Conservation (phyloP, 2,888 invertebrate genomes). For the Drosophila nr. perissopoda region DNA sequence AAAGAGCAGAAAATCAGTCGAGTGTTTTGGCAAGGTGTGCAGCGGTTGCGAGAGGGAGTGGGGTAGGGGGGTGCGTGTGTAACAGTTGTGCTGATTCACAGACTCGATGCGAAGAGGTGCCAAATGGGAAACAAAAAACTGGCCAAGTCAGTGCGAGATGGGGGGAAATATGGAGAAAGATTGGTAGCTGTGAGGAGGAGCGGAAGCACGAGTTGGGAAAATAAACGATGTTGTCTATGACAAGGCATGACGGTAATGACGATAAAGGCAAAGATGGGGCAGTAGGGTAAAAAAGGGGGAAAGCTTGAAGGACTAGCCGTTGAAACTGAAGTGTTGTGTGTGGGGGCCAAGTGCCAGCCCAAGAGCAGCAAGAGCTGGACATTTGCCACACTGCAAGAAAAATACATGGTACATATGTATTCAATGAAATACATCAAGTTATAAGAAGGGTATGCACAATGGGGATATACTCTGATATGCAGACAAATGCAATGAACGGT, state of each 20-base stretch:
- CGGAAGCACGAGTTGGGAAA: constrained; percentile 44
- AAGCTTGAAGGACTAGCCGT: not conserved
- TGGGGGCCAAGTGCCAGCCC: constrained; percentile 20
- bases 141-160: constrained; percentile 32
- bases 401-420: not conserved
- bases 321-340: constrained; percentile 18
- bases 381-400: not conserved
- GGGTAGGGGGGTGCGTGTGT: not conserved
- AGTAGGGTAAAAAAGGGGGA: not conserved
- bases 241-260: constrained; percentile 79
- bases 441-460: not conserved
- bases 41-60: not conserved
- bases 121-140: constrained; percentile 58
- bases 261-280: constrained; percentile 10
- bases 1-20: constrained; percentile 64
- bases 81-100: constrained; percentile 73
- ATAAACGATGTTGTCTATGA: constrained; percentile 79
- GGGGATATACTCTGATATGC: not conserved
- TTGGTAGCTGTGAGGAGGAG: not conserved
- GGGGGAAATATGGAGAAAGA: constrained; percentile 8
- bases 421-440: not conserved
- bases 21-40: constrained; percentile 49
- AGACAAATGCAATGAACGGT: not conserved
- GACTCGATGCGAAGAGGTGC: constrained; percentile 58
- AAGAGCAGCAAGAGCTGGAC: not conserved